Evolutionary conservation across 2,113 vertebrate species (phyloP), one percentile per base, ranked within the genome.

Genomic region (Hemiprocne comata): DNA sequence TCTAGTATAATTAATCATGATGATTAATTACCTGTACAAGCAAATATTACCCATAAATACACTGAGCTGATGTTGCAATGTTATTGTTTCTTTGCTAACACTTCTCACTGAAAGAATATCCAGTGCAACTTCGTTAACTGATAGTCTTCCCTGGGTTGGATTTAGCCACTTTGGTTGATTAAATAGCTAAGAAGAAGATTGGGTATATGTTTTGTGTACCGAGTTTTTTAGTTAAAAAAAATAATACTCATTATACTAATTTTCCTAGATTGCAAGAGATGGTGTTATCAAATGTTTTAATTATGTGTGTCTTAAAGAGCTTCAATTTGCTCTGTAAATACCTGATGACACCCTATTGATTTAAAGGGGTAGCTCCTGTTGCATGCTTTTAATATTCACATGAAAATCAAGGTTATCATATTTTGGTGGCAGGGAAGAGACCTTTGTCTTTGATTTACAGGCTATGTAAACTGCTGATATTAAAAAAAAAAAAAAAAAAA

Each of bases 1-100:
- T 91, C 89, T 58, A 51, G 38, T 89, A 89, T 36, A 93, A 95
- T 97, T 94, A 97, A 96, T 97, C 94, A 96, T 65, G 48, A 85
- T 89, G 84, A 96, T 95, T 97, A 96, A 93, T 96, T 93, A 83
- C 77, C 46, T 71, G 34, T 26, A 65, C 85, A 95, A 92, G 36
- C 50, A 88, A 77, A 90, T 96, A 94, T 95, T 95, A 91, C 70
- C 85, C 33, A 14, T 54, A 87, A 87, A 57, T 93, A 89, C 33
- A 55, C 44, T 36, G 58, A 88, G 51, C 24, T 80, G 87, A 82
- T 4, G 1, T 55, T 51, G 31, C 19, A 76, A 79, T 62, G 33
- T 24, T 72, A 60, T 28, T 57, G 29, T 90, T 95, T 93, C 70
- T 72, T 82, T 93, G 31, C 34, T 61, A 81, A n/a, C 17, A 7